Conservation (phyloP, 2,113 vertebrate genomes). For the Carollia perspicillata region DNA sequence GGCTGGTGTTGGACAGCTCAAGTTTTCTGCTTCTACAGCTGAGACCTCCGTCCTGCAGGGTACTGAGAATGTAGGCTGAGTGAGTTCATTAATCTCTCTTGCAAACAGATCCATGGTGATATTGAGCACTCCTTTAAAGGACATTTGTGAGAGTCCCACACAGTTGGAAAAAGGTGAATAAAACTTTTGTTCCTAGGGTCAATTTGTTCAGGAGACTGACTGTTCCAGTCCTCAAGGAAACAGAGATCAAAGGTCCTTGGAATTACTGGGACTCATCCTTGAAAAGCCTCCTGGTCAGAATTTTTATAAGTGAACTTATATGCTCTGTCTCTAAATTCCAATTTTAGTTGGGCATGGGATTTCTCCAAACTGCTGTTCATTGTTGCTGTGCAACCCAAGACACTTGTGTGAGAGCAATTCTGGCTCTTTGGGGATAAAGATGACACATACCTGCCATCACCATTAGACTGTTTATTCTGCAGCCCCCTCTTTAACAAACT, state of each 20-base stretch:
- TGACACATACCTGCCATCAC: neutral
- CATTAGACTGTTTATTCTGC: neutral
- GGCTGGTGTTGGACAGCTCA: neutral
- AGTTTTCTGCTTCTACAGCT: neutral
- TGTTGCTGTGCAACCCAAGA: neutral
- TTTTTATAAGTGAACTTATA: slow-evolving; percentile 12
- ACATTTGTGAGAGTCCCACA: neutral
- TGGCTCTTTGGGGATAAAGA: neutral
- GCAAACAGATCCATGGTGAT: neutral
- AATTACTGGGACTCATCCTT: neutral
- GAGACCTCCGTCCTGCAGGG: neutral
- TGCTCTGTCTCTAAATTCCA: slow-evolving; percentile 31
- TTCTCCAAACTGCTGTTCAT: slow-evolving; percentile 12
- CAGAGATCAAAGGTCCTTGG: neutral
- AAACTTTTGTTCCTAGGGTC: neutral
- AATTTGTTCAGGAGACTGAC: neutral
- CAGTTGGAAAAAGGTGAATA: neutral
- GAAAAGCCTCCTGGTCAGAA: neutral
- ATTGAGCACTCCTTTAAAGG: neutral
- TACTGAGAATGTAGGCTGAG: neutral
- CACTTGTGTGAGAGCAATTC: neutral
- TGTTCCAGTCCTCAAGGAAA: neutral
- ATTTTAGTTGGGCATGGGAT: neutral
- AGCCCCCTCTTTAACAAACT: neutral
- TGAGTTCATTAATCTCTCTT: neutral